Evolutionary conservation across 1,140 invertebrate genomes (phyloP), one percentile per base, ranked within the genome.

Genomic region (Coelopa frigida): DNA sequence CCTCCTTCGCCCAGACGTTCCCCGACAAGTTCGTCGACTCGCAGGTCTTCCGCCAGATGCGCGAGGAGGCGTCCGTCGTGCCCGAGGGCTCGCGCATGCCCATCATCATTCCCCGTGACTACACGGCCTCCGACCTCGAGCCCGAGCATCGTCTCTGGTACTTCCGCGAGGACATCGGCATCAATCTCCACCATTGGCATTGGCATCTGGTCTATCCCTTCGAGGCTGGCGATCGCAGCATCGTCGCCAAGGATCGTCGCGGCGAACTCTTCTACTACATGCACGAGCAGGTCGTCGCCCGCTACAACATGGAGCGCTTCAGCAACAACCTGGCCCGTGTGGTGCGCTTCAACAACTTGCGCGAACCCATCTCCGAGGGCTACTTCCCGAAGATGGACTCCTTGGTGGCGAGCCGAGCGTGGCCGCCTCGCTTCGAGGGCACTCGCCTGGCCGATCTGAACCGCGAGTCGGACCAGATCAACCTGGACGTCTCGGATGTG

Each of bases 121-220:
- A 82, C 55, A 85, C 85, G 0, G 85, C 85, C 0, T 79, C 80
- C 0, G 78, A 85, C 46, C 53, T 78, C 12, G 85, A 89, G 46
- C 74, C 75, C 1, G 87, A 90, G 56, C 84, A 89, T 62, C 77
- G 83, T 1, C 32, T 70, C 18, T 70, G 67, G 67, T 86, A 86
- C 64, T 86, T 83, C 75, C 75, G 83, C 17, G 83, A 86, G 58
- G 83, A 83, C 64, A 70, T 81, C 50, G 83, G 82, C 49, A 74
- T 85, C 57, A 87, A 86, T 65, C 73, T 84, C 2, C 81, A 83
- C 63, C 85, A 92, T 57, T 92, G 87, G 87, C 87, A 91, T 68
- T 85, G 79, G 85, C 85, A 89, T 68, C 70, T 88, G 44, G 82
- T 87, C 3, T 88, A 87, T 57, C 85, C 85, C 2, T 82, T 81